Base-by-base conservation (phyloP, 2,797 vertebrate genomes). In the Acanthurus lineatus region DNA sequence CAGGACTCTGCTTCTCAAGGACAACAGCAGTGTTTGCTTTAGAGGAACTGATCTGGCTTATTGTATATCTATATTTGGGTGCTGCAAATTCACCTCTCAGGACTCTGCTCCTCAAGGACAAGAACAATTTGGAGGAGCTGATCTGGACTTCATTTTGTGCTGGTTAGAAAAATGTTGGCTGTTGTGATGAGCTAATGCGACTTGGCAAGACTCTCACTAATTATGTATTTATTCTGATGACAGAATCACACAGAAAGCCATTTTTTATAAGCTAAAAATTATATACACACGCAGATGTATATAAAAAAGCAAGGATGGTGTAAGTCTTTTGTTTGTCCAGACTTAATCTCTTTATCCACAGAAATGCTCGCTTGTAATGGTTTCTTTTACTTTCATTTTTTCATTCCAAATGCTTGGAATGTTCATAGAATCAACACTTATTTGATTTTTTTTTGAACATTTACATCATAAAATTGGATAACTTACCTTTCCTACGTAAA, bases 401-500 rank as follows among this genome's bases (percentile, higher is more conserved):
- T 32, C 28, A 28, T 32, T 47, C 44, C 10, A 54, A 6, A 61
- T 59, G 9, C 40, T 65, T n/a, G n/a, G n/a, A n/a, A n/a, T n/a
- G 16, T 32, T 62, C 3, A 47, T 28, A 8, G 3, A 73, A 52
- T 15, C 6, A 62, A 54, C 7, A 64, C 6, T 9, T 59, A 58
- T 22, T 86, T 15, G 14, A 19, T 17, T 47, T 17, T 48, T 61
- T 0, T 47, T 14, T 14, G 25, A 7, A 63, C 22, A 49, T 65
- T 66, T 73, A 25, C 25, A 59, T 28, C 0, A 82, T 8, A 51
- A 54, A 19, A 69, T 22, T 8, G 6, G 62, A 56, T 6, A 4
- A 48, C 89, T 90, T 97, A 99, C 98, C 98, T 99, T 99, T 86
- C 98, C 98, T 35, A 99, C 98, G 0, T 99, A 99, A 16, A 99